These are phyloP conservation scores for Eristalis arbustorum DNA, from an alignment of 2,888 invertebrate genomes.

Conservation along the genomic window DNA sequence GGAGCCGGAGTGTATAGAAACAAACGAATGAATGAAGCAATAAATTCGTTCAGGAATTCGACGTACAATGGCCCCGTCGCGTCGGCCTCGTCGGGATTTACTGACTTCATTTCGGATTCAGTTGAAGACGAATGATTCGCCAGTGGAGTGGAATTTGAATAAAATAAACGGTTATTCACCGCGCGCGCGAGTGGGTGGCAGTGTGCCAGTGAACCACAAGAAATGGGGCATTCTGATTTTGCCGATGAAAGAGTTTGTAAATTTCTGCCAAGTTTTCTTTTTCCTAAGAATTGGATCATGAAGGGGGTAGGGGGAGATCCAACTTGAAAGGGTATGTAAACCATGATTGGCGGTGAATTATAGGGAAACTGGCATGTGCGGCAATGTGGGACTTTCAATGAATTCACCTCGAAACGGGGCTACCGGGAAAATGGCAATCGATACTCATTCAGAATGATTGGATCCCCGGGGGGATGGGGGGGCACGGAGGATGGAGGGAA, in stretches of 20 bases:
- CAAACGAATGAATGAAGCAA: constrained; percentile 50
- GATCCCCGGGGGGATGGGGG: background rate
- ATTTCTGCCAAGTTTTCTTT: background rate
- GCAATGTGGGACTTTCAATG: constrained; percentile 13
- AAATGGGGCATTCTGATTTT: constrained; percentile 35
- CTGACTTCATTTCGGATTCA: constrained; percentile 63
- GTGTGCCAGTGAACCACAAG: background rate
- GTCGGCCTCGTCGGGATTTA: constrained; percentile 34
- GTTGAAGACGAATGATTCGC: constrained; percentile 54
- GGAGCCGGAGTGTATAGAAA: background rate
- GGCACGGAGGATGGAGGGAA: background rate
- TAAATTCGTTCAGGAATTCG: constrained; percentile 63
- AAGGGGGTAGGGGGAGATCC: background rate
- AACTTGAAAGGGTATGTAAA: constrained; percentile 10
- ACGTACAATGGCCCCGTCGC: constrained; percentile 29
- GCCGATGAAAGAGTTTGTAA: constrained; percentile 36
- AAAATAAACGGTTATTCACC: constrained; percentile 67
- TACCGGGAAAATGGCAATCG: background rate
- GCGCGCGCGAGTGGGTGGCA: background rate
- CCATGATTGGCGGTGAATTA: constrained; percentile 37
- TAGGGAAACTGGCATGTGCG: background rate
- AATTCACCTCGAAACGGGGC: background rate
- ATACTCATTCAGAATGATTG: background rate
- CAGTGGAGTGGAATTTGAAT: constrained; percentile 58
- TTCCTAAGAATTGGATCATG: too few relatives aligned